Evolutionary conservation across 1,140 invertebrate genomes (phyloP).

Genomic region (Dendrolimus punctatus): DNA sequence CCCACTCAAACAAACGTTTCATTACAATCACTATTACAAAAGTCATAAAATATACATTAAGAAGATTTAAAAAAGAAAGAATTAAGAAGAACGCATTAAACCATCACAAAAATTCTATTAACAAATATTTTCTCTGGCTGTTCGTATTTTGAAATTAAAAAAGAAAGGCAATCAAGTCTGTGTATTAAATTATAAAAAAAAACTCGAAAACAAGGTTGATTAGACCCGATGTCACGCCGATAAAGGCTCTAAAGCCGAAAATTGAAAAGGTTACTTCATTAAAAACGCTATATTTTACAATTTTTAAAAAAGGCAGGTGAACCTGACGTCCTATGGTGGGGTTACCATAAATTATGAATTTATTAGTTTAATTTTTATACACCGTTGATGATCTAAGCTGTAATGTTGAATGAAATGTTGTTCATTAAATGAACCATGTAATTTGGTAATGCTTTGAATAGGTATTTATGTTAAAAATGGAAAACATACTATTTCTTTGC

Average conservation of each 20-base stretch:
- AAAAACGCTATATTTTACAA: conserved; percentile 68
- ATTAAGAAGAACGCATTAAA: conserved; percentile 14
- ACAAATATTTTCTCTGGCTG: conserved; percentile 20
- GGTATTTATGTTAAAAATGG: no score
- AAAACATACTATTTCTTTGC: no score
- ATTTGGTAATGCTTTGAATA: no score
- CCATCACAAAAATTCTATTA: conserved; percentile 31
- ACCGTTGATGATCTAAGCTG: no score
- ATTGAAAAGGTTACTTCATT: conserved; percentile 61
- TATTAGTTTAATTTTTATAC: background rate
- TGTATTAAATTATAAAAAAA: conserved; percentile 36
- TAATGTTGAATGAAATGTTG: no score
- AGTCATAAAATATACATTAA: no score
- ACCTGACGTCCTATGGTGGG: conserved; percentile 40
- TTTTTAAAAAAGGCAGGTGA: conserved; percentile 62
- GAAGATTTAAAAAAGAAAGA: no score
- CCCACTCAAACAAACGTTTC: no score
- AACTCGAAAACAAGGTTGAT: conserved; percentile 42
- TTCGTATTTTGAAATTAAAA: conserved; percentile 34
- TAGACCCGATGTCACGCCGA: conserved; percentile 66
- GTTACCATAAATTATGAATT: conserved; percentile 17
- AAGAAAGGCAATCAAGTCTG: conserved; percentile 40
- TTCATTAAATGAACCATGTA: no score
- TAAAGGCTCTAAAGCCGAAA: conserved; percentile 61
- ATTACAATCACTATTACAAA: background rate